phyloP scores from a whole-genome alignment of 2,797 vertebrate genomes.

The Falco cherrug region DNA sequence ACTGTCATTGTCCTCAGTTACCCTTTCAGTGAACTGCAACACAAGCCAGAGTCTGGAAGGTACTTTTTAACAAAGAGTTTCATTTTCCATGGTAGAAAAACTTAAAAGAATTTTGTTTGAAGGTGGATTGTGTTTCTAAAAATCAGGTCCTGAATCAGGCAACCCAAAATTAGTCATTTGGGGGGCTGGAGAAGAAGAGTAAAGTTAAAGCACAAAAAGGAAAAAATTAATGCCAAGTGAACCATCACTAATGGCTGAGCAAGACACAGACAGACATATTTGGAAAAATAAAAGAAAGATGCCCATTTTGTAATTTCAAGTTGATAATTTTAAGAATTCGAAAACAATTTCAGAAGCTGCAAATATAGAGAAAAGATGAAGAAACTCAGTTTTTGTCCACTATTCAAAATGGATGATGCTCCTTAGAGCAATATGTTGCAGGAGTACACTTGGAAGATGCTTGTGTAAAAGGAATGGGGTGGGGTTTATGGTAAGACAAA shows the following conservation, averaged over 20 bases:
- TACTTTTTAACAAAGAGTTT: neutral
- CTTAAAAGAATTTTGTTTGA: neutral
- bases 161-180: neutral
- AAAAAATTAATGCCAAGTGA: neutral
- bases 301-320: neutral
- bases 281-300: neutral
- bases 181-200: neutral
- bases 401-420: neutral
- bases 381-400: neutral
- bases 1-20: neutral
- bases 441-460: neutral
- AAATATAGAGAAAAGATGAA: neutral
- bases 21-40: neutral
- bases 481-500: neutral
- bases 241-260: neutral
- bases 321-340: neutral
- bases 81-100: neutral
- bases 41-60: neutral
- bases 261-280: neutral
- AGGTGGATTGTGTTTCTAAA: neutral
- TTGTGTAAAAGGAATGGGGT: neutral
- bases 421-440: neutral
- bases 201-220: neutral
- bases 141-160: neutral
- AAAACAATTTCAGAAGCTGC: neutral